Evolutionary conservation across 2,797 vertebrate species (phyloP).

Genomic region (Pterois miles): DNA sequence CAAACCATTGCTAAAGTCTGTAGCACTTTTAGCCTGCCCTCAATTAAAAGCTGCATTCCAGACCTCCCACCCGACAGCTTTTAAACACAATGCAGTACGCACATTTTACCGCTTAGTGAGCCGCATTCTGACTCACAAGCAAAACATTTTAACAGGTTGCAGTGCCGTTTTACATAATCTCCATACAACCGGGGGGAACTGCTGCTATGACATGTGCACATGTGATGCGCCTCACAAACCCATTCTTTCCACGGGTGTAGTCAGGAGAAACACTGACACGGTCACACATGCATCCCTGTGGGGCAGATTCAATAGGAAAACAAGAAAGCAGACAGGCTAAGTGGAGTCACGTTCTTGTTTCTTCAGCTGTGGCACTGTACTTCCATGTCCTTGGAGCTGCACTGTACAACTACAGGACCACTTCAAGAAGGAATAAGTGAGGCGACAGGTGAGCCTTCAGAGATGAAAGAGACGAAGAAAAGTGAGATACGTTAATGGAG

Average conservation of each 20-base stretch:
- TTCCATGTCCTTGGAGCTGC: conserved; percentile 46
- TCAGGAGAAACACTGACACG: conserved; percentile 43
- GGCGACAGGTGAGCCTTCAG: conserved; percentile 30
- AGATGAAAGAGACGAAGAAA: conserved; percentile 28
- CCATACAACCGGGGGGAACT: conserved; percentile 23
- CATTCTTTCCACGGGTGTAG: conserved; percentile 1
- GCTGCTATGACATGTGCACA: conserved; percentile 38
- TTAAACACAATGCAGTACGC: conserved; percentile 32
- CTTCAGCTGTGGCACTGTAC: conserved; percentile 75
- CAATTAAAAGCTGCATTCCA: conserved; percentile 56
- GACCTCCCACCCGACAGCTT: conserved; percentile 56
- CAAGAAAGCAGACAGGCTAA: conserved; percentile 73
- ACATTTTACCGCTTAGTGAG: conserved; percentile 44
- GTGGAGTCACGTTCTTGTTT: conserved; percentile 76
- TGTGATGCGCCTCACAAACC: conserved; percentile 18
- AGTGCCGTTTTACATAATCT: conserved; percentile 61
- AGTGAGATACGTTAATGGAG: conserved; percentile 12
- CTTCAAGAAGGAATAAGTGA: conserved; percentile 21
- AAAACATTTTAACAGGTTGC: conserved; percentile 67
- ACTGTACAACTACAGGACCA: conserved; percentile 27
- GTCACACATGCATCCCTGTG: conserved; percentile 49
- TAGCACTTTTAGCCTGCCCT: conserved; percentile 38
- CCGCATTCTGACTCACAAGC: conserved; percentile 36
- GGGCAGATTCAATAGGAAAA: conserved; percentile 73
- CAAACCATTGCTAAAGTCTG: background rate